Conservation (phyloP, 2,113 vertebrate species). For the Rafetus swinhoei region DNA sequence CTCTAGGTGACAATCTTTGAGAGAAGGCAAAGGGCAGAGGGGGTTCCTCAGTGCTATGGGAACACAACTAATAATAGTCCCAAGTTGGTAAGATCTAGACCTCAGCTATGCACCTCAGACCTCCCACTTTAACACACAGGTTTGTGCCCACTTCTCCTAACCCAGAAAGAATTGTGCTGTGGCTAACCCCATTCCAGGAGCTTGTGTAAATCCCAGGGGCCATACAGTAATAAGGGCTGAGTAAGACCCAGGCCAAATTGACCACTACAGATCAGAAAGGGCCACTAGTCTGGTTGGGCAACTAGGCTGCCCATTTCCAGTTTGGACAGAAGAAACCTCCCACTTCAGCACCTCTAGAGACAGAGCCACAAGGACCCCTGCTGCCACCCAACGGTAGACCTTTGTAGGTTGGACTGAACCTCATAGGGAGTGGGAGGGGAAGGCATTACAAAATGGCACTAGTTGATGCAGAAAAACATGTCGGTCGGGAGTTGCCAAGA, state of each 20-base stretch:
- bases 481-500: background rate
- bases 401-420: background rate
- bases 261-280: background rate
- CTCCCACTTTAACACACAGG: background rate
- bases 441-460: background rate
- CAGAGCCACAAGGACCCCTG: background rate
- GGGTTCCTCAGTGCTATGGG: too few relatives aligned
- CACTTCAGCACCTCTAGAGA: background rate
- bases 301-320: background rate
- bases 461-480: background rate
- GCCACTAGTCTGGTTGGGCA: background rate
- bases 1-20: too few relatives aligned
- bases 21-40: too few relatives aligned
- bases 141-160: background rate
- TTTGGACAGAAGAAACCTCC: background rate
- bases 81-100: too few relatives aligned
- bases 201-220: background rate
- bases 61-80: too few relatives aligned
- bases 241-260: background rate
- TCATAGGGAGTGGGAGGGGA: background rate
- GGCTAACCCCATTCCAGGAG: background rate
- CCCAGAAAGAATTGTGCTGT: background rate
- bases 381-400: background rate
- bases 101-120: too few relatives aligned
- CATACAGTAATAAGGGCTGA: background rate